A percentile compares a stretch with the other conserved stretches of the same genome.
These are phyloP conservation scores for Calephelis virginiensis DNA, from an alignment of 1,140 invertebrate species.

Conservation along the genomic window DNA sequence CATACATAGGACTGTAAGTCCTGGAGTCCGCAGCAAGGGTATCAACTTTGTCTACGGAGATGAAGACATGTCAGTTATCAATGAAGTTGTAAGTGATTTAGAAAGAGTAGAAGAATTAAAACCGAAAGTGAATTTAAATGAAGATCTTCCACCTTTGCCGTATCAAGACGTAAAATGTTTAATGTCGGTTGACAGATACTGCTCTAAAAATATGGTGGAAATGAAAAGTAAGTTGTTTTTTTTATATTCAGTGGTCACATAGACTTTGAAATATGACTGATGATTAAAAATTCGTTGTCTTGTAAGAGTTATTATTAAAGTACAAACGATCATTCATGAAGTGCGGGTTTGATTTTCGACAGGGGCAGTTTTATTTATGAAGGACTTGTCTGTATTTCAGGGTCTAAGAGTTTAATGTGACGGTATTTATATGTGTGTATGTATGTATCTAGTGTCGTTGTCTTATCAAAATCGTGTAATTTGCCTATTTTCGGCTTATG, in stretches of 20 bases:
- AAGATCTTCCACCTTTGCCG: slow-evolving; percentile 44
- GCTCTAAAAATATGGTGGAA: slow-evolving; percentile 51
- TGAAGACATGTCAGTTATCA: slow-evolving; percentile 52
- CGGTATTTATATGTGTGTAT: slow-evolving; percentile 7
- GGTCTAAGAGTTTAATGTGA: background rate
- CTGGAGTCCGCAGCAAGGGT: slow-evolving; percentile 47
- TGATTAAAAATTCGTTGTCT: too few species aligned
- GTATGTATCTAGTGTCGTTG: background rate
- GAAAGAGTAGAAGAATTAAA: slow-evolving; percentile 45
- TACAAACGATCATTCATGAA: too few species aligned
- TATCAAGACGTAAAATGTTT: slow-evolving; percentile 62
- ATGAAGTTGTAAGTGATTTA: slow-evolving; percentile 48
- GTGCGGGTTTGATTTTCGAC: too few species aligned
- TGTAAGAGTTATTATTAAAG: too few species aligned
- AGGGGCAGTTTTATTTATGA: too few species aligned
- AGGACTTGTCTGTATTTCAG: too few species aligned
- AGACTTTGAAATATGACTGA: background rate
- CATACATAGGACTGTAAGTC: slow-evolving; percentile 45
- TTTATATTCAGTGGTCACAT: too few species aligned
- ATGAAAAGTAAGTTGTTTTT: slow-evolving; percentile 55
- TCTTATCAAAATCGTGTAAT: too few species aligned
- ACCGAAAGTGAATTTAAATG: slow-evolving; percentile 40
- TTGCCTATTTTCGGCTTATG: too few species aligned
- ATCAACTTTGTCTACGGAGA: slow-evolving; percentile 57
- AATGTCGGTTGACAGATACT: slow-evolving; percentile 62